Percentiles rank a stretch among this genome's conserved stretches.
Conservation (phyloP, 2,797 vertebrate species). For the Gobio occitaniae region DNA sequence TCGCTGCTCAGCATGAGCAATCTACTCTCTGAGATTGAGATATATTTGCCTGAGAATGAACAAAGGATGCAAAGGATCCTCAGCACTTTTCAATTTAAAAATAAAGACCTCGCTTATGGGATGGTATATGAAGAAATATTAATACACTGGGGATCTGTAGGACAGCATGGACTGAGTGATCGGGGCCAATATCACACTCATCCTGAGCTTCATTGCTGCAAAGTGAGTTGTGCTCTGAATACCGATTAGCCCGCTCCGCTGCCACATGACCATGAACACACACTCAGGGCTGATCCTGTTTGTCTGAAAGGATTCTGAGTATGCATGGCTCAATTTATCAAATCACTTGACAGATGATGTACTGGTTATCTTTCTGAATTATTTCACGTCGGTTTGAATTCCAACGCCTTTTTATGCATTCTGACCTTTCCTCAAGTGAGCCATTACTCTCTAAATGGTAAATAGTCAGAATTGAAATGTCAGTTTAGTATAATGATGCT, state of each 20-base stretch:
- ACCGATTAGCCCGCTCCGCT: slow-evolving; percentile 20
- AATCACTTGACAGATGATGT: neutral
- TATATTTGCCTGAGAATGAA: neutral
- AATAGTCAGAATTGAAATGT: slow-evolving; percentile 18
- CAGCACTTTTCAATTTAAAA: slow-evolving; percentile 2
- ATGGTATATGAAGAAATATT: slow-evolving; percentile 9
- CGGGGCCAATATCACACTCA: slow-evolving; percentile 34
- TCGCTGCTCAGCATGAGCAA: neutral
- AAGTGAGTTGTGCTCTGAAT: slow-evolving; percentile 46
- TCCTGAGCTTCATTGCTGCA: slow-evolving; percentile 36
- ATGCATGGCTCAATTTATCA: neutral
- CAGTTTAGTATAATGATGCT: neutral
- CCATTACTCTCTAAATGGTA: neutral
- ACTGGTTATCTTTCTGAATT: slow-evolving; percentile 26
- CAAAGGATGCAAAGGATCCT: neutral
- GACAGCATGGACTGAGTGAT: slow-evolving; percentile 7
- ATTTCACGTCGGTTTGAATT: neutral
- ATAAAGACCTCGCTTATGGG: neutral
- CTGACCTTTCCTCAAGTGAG: slow-evolving; percentile 12
- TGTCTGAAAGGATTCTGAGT: neutral
- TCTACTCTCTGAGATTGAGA: neutral
- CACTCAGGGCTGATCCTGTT: slow-evolving; percentile 5
- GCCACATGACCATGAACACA: neutral
- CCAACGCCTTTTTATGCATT: neutral
- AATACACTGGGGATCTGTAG: neutral